A percentile compares a stretch with the other conserved stretches of the same genome.
These are phyloP conservation scores for Eulemur coronatus DNA, from an alignment of 2,797 vertebrate species.

Conservation along the genomic window DNA sequence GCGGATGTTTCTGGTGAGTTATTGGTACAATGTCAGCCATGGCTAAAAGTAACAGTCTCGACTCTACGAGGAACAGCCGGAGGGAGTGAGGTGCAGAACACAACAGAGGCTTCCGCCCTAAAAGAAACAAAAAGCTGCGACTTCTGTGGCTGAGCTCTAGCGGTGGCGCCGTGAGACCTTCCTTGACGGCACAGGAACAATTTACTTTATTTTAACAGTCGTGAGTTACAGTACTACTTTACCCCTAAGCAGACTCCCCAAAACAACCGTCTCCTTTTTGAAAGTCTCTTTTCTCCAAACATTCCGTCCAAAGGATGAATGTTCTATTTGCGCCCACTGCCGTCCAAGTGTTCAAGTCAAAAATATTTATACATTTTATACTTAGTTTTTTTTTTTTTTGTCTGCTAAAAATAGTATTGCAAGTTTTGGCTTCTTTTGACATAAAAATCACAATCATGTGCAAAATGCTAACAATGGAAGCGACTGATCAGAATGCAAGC, in stretches of 20 bases:
- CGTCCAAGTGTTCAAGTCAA: conserved; percentile 85
- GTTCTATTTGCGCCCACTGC: conserved; percentile 81
- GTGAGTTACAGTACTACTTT: conserved; percentile 84
- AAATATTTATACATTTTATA: conserved; percentile 85
- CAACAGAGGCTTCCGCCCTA: conserved; percentile 35
- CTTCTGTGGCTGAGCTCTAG: conserved; percentile 73
- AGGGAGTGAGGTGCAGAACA: background rate
- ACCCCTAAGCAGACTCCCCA: conserved; percentile 77
- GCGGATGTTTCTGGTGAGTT: conserved; percentile 48
- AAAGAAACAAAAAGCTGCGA: conserved; percentile 55
- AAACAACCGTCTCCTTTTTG: conserved; percentile 74
- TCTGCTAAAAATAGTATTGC: conserved; percentile 88
- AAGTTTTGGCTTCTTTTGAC: conserved; percentile 84
- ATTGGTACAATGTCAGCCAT: conserved; percentile 79
- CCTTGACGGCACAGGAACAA: conserved; percentile 74
- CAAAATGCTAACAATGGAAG: conserved; percentile 83
- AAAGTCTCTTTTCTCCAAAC: conserved; percentile 81
- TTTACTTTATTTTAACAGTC: conserved; percentile 81
- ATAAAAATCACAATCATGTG: conserved; percentile 82
- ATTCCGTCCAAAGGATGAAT: conserved; percentile 80
- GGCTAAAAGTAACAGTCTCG: conserved; percentile 85
- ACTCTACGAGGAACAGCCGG: conserved; percentile 82
- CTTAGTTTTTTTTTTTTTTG: conserved; percentile 55
- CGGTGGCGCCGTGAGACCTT: conserved; percentile 79
- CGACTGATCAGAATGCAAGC: conserved; percentile 41